phyloP scores from a whole-genome alignment of 2,888 invertebrate species.

The Agapetus fuscipes region DNA sequence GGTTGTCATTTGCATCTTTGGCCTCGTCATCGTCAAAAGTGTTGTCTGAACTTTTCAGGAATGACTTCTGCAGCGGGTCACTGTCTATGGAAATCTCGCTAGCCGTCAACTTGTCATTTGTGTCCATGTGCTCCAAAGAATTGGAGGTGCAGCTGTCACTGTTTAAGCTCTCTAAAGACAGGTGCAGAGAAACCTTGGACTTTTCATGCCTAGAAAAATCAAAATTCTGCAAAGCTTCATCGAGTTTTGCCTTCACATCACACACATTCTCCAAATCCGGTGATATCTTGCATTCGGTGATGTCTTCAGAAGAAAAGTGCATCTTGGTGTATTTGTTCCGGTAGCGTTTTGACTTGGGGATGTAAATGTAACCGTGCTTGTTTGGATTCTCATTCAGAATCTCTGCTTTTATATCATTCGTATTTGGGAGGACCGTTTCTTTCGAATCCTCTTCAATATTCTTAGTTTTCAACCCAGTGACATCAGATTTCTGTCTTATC shows the following conservation, averaged over 20 bases:
- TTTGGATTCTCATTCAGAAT: constrained; percentile 22
- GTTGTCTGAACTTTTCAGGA: constrained; percentile 7
- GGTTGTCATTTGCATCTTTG: constrained; percentile 15
- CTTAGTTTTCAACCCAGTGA: constrained; percentile 46
- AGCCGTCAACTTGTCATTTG: constrained; percentile 15
- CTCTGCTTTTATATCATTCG: too few species aligned
- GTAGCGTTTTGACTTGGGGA: constrained; percentile 14
- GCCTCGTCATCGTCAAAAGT: constrained; percentile 14
- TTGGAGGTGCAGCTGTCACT: constrained; percentile 19
- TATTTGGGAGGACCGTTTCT: constrained; percentile 4
- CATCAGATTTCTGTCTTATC: constrained; percentile 51
- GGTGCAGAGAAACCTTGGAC: constrained; percentile 12
- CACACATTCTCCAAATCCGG: constrained; percentile 5
- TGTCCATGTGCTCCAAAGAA: constrained; percentile 14
- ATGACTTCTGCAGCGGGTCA: constrained; percentile 10
- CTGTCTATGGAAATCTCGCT: constrained; percentile 20
- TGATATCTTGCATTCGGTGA: constrained; percentile 12
- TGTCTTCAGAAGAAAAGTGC: constrained; percentile 21
- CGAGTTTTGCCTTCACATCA: background rate
- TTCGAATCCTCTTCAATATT: constrained; percentile 25
- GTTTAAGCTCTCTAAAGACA: constrained; percentile 20
- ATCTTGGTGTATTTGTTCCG: constrained; percentile 18
- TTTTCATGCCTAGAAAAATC: constrained; percentile 7
- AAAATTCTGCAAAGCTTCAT: background rate
- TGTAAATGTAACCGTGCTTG: constrained; percentile 24